phyloP scores from a whole-genome alignment of 2,888 invertebrate genomes.

The Tenodera sinensis region DNA sequence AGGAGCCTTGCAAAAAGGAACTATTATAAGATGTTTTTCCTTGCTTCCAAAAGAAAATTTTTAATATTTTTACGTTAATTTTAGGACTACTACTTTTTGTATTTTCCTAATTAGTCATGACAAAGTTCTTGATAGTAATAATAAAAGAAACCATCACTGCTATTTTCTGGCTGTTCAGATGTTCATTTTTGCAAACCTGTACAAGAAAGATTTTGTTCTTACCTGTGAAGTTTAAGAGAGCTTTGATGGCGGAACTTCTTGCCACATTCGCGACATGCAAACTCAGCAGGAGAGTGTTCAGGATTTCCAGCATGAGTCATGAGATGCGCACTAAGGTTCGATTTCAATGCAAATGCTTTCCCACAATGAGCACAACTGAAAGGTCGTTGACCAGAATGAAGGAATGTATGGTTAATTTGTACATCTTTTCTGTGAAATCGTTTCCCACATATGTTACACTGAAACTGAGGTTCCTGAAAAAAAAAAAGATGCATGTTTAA shows the following conservation, averaged over 20 bases:
- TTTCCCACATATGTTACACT: slow-evolving; percentile 19
- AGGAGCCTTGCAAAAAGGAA: too few relatives aligned
- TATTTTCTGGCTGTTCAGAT: too few relatives aligned
- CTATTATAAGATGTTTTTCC: too few relatives aligned
- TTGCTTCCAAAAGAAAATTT: too few relatives aligned
- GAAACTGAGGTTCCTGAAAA: slow-evolving; percentile 13
- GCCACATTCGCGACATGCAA: slow-evolving; percentile 20
- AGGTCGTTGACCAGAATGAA: slow-evolving; percentile 17
- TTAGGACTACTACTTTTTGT: too few relatives aligned
- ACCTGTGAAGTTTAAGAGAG: slow-evolving; percentile 23
- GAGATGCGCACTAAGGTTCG: slow-evolving; percentile 17
- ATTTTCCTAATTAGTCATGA: too few relatives aligned
- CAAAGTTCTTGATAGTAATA: too few relatives aligned
- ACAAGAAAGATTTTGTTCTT: too few relatives aligned
- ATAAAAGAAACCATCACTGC: too few relatives aligned
- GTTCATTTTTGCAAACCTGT: too few relatives aligned
- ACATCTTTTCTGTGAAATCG: slow-evolving; percentile 23
- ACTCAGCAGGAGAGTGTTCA: not conserved
- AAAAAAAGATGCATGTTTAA: not conserved
- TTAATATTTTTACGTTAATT: too few relatives aligned
- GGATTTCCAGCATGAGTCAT: slow-evolving; percentile 10
- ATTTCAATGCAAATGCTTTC: slow-evolving; percentile 23
- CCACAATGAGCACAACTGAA: slow-evolving; percentile 25
- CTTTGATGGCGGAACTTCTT: slow-evolving; percentile 22
- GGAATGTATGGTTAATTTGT: slow-evolving; percentile 12